Base-by-base conservation (phyloP, 2,797 vertebrate species). In the Threskiornis aethiopicus region DNA sequence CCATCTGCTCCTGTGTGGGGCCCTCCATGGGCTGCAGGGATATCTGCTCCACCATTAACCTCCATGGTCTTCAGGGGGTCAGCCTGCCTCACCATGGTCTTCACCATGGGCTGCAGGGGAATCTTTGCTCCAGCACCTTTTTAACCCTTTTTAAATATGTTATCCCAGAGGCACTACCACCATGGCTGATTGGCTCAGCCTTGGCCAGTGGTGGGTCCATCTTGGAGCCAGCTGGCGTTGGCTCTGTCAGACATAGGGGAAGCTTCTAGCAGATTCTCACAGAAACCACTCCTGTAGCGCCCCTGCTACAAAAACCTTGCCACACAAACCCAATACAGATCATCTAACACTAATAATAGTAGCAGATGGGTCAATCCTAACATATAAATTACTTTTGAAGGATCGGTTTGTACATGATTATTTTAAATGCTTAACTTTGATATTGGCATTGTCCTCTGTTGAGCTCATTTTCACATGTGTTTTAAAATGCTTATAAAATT, bases 351-450 rank as follows among this genome's bases (percentile, higher is more conserved):
- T 39, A 47, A 35, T 31, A 72, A n/a, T 18, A 62, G 16, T 10
- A 58, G 11, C 26, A 89, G 16, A 4, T 64, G 15, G 1, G 3
- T n/a, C 59, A 55, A 62, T 47, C 33, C 14, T 85, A 77, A 91
- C 61, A 21, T 20, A 55, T 12, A 77, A 64, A 44, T 33, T 57
- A 24, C 1, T 86, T 65, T 64, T 55, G 16, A 64, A 35, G 7
- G 9, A 33, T 49, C 0, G 1, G 4, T 52, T 65, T 66, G 4
- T 35, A 33, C 4, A 15, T n/a, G 1, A 35, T 35, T 69, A 47
- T 42, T 84, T 83, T 9, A 83, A 88, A 84, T 41, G 8, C 8
- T 52, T 76, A 41, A 29, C 7, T 76, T 62, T 62, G 12, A 11
- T 49, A 73, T 22, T 57, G 12, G 4, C 24, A 73, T 28, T 20